Evolutionary conservation across 2,113 vertebrate species (phyloP).

Genomic region (Tachysurus vachellii): DNA sequence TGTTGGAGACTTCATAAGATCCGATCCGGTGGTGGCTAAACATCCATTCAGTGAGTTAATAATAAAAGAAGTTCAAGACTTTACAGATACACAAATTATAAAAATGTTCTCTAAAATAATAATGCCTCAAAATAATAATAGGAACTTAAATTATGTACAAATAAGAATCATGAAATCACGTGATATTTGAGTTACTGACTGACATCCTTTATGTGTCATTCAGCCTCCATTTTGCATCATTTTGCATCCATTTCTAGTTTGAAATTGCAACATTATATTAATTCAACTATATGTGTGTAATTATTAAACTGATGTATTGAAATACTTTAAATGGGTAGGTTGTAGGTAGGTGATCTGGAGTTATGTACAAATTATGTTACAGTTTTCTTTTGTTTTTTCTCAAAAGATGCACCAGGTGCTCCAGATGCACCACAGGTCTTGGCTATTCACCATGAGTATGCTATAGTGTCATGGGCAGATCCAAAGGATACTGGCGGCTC

Average conservation of each 20-base stretch:
- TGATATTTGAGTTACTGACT: not conserved
- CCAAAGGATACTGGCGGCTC: constrained; percentile 92
- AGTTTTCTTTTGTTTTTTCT: constrained; percentile 6
- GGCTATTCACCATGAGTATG: constrained; percentile 87
- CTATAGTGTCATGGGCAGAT: constrained; percentile 88
- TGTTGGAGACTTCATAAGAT: constrained; percentile 91
- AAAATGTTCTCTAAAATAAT: not conserved
- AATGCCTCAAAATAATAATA: not conserved
- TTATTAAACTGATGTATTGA: not conserved
- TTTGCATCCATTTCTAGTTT: not conserved
- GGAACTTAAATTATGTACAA: not conserved
- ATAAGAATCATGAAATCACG: not conserved
- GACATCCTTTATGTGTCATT: not conserved
- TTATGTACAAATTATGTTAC: not conserved
- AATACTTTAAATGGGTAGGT: not conserved
- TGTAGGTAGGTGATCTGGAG: not conserved
- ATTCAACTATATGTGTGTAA: not conserved
- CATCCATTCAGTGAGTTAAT: constrained; percentile 92
- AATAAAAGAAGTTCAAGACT: not conserved
- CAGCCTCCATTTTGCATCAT: no score
- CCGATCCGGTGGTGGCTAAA: constrained; percentile 87
- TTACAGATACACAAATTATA: not conserved
- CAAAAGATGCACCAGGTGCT: constrained; percentile 91
- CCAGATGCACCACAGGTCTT: constrained; percentile 89
- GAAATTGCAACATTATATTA: not conserved